Evolutionary conservation across 2,888 invertebrate genomes (phyloP).

Genomic region (Morpho helenor): DNA sequence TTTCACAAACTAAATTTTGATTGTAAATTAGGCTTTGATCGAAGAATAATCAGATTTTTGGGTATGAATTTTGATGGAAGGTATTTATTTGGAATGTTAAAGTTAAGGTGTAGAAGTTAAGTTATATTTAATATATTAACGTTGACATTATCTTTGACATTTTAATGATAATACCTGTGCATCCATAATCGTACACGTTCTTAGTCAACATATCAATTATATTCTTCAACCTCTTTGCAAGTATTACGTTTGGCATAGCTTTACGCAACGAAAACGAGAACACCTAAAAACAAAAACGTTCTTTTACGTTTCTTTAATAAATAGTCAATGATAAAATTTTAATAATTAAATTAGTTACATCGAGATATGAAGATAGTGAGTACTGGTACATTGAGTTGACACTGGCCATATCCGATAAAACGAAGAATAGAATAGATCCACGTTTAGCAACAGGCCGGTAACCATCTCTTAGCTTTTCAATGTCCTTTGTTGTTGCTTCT

Average conservation of each 20-base stretch:
- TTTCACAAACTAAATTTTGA: too few species aligned
- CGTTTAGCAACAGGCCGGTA: constrained; percentile 92
- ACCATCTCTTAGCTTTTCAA: constrained; percentile 90
- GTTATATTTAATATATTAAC: too few species aligned
- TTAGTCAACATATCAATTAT: constrained; percentile 92
- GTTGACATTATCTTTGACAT: too few species aligned
- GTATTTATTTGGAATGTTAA: too few species aligned
- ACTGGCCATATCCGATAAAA: constrained; percentile 92
- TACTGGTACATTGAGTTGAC: constrained; percentile 97
- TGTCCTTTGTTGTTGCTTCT: constrained; percentile 86
- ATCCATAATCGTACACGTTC: constrained; percentile 94
- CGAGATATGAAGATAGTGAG: constrained; percentile 90
- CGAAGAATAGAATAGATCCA: constrained; percentile 94
- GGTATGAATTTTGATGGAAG: too few species aligned
- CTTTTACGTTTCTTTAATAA: neutral
- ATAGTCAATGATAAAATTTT: neutral
- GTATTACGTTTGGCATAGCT: constrained; percentile 89
- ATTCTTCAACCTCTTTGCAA: constrained; percentile 85
- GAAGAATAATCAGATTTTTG: too few species aligned
- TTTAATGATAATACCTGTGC: constrained; percentile 80
- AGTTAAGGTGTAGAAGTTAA: too few species aligned
- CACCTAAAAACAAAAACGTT: constrained; percentile 63
- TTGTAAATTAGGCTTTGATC: too few species aligned
- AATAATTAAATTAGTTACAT: constrained; percentile 55
- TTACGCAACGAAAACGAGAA: constrained; percentile 90